Percentiles rank a stretch among this genome's conserved stretches.
Conservation (phyloP, 2,113 vertebrate genomes). For the Platanista minor region DNA sequence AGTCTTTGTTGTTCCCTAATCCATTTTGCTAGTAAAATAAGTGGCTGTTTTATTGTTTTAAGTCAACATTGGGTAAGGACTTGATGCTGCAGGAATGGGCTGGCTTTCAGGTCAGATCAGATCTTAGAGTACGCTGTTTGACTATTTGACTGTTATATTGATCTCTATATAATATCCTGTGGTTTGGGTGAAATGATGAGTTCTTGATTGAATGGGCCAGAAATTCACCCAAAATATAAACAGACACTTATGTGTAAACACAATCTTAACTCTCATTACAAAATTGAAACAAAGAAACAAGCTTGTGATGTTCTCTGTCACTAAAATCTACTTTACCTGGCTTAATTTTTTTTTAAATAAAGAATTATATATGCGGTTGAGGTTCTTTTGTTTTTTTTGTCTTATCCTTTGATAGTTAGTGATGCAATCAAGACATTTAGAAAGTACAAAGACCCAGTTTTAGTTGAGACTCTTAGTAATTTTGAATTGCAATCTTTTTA, state of each 20-base stretch:
- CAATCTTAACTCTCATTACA: background rate
- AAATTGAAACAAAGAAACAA: background rate
- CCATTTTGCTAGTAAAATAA: background rate
- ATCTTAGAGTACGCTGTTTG: background rate
- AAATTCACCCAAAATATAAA: background rate
- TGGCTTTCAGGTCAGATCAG: background rate
- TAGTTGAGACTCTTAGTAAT: background rate
- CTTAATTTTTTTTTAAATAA: background rate
- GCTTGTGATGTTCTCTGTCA: background rate
- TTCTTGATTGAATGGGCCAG: background rate
- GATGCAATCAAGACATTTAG: background rate
- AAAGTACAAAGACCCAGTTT: constrained; percentile 2
- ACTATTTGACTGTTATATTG: background rate
- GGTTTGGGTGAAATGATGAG: background rate
- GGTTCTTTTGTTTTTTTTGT: background rate
- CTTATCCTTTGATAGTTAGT: background rate
- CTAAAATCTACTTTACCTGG: background rate
- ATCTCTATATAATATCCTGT: background rate
- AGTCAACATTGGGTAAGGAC: background rate
- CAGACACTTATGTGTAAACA: background rate
- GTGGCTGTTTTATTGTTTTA: background rate
- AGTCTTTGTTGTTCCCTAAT: background rate
- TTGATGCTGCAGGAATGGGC: background rate
- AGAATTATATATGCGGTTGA: background rate
- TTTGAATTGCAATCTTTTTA: constrained; percentile 55